These are phyloP conservation scores for Porphyrio hochstetteri DNA, from an alignment of 2,113 vertebrate genomes.

Conservation along the genomic window DNA sequence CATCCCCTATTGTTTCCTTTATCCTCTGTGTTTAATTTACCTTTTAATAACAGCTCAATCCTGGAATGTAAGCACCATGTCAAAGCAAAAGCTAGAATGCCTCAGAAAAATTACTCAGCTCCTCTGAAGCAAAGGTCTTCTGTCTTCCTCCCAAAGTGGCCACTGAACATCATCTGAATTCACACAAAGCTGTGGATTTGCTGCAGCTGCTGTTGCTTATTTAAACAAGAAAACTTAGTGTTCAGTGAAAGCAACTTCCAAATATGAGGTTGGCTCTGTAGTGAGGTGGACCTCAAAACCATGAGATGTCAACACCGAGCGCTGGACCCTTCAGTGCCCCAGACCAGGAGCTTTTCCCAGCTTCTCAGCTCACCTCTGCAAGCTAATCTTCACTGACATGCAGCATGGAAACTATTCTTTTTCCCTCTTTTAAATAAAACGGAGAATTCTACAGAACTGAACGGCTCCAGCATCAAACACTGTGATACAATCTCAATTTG, in stretches of 20 bases:
- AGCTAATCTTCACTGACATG: not conserved
- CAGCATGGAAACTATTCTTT: not conserved
- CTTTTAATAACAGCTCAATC: not conserved
- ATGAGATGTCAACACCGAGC: not conserved
- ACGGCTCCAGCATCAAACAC: not conserved
- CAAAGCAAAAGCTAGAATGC: not conserved
- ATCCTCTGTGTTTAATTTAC: not conserved
- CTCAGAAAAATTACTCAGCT: not conserved
- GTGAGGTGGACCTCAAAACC: not conserved
- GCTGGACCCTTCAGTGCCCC: not conserved
- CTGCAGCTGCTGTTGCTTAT: not conserved
- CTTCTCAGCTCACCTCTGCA: not conserved
- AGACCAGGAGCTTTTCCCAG: not conserved
- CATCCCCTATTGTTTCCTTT: not conserved
- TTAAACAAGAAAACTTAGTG: not conserved
- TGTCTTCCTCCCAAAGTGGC: not conserved
- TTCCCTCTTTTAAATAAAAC: constrained; percentile 29
- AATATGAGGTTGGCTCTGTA: not conserved
- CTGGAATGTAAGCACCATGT: not conserved
- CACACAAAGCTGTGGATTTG: not conserved
- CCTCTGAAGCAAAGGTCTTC: not conserved
- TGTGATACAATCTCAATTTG: constrained; percentile 9
- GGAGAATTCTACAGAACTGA: not conserved
- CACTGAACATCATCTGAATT: not conserved
- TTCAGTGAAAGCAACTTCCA: not conserved